Evolutionary conservation across 2,797 vertebrate genomes (phyloP).

Genomic region (Mus spretus): DNA sequence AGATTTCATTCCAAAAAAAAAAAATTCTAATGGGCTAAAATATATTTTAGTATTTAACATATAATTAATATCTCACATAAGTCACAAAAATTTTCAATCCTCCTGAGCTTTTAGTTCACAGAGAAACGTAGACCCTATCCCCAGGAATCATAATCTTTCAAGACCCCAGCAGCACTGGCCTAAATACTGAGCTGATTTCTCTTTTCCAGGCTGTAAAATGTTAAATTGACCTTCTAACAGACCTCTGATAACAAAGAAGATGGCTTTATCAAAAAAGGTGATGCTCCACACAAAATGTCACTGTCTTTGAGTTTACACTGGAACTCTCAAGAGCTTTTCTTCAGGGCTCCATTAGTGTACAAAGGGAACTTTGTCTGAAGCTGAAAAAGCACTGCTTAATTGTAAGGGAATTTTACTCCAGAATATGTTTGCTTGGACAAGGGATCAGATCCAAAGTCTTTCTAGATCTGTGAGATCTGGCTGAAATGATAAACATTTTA

Average conservation of each 20-base stretch:
- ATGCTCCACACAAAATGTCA: background rate
- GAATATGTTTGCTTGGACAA: background rate
- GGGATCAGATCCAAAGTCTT: background rate
- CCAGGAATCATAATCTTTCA: background rate
- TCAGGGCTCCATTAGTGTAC: constrained; percentile 2
- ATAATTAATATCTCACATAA: background rate
- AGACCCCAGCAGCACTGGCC: background rate
- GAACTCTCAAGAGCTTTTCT: constrained; percentile 6
- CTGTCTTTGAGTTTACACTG: background rate
- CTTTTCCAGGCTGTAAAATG: constrained; percentile 4
- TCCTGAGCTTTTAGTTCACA: background rate
- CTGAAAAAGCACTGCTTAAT: constrained; percentile 39
- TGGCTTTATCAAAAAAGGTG: constrained; percentile 44
- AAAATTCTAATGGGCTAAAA: background rate
- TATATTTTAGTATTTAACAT: background rate
- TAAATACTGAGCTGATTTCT: background rate
- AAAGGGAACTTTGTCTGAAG: background rate
- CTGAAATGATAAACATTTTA: background rate
- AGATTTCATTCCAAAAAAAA: background rate
- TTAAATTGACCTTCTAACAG: background rate
- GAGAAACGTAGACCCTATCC: background rate
- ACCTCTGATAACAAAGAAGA: constrained; percentile 46
- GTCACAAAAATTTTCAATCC: background rate
- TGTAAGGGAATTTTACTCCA: background rate
- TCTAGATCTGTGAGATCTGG: background rate